A percentile compares a stretch with the other conserved stretches of the same genome.
Conservation (phyloP, 2,797 vertebrate species). For the Phaenicophaeus curvirostris region DNA sequence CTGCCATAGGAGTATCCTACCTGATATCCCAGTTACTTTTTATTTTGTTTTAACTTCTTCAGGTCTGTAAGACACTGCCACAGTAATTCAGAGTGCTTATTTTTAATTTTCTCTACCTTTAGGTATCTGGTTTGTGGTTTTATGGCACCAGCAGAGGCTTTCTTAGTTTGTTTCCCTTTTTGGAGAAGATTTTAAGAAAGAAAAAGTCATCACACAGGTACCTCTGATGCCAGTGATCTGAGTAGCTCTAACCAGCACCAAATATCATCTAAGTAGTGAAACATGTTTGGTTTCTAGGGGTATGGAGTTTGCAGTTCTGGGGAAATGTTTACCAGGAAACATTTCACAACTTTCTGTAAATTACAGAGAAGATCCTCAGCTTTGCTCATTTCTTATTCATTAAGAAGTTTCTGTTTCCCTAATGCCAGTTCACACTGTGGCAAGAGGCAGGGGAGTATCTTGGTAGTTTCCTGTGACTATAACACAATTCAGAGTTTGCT, state of each 20-base stretch:
- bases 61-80: background rate
- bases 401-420: background rate
- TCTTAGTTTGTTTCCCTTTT: background rate
- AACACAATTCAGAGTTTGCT: background rate
- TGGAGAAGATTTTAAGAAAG: background rate
- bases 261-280: background rate
- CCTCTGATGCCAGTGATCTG: background rate
- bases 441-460: background rate
- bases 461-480: background rate
- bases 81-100: background rate
- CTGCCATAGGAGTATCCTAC: accelerated
- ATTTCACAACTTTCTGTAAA: slow-evolving; percentile 55
- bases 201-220: background rate
- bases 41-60: background rate
- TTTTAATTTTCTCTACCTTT: background rate
- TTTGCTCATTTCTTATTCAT: background rate
- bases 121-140: background rate
- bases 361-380: background rate
- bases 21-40: background rate
- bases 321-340: background rate
- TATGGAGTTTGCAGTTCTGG: background rate
- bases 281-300: background rate
- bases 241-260: background rate
- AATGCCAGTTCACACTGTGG: background rate
- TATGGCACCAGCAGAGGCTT: background rate